Evolutionary conservation across 2,888 invertebrate genomes (phyloP), one percentile per base, ranked within the genome.

Genomic region (Flexamia atlantica): DNA sequence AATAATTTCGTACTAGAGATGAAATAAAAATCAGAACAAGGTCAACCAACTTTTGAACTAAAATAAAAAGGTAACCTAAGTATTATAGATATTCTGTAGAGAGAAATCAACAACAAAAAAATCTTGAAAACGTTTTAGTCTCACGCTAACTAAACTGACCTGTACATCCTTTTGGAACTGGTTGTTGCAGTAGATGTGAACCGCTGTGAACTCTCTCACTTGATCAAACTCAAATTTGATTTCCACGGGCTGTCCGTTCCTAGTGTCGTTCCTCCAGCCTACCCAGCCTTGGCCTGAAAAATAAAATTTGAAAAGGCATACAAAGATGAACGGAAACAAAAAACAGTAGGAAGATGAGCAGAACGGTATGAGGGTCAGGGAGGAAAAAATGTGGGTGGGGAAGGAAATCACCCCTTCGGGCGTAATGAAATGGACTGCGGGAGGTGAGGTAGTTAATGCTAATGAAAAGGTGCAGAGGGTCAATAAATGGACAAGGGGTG

Each of bases 201-300:
- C 94, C 0, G 94, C 93, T 64, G 94, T 95, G 91, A 98, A 97
- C 90, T 97, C 97, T 23, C 97, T 92, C 84, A 97, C 95, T 89
- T 93, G 93, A 89, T 97, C 97, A 90, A 98, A 98, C 90, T 97
- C 96, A 91, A 95, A 95, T 84, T 92, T 92, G 87, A 96, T 92
- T 87, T 94, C 94, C 0, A 95, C 92, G 0, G 95, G 93, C 87
- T 91, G 91, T 40, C 91, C 91, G 70, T 91, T 91, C 3, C 94
- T 91, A 1, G 95, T 93, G 89, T 96, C 96, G 90, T 96, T 96
- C 88, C 94, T 93, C 97, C 98, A 98, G 0, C 97, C 98, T 36
- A 98, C 95, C 98, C 97, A 98, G 80, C 97, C 96, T 88, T 95
- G 95, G 32, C 93, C 93, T 90, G 87, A n/a, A 53, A 23, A 53